Base-by-base conservation (phyloP, 2,797 vertebrate species). In the Arnoldichthys spilopterus region DNA sequence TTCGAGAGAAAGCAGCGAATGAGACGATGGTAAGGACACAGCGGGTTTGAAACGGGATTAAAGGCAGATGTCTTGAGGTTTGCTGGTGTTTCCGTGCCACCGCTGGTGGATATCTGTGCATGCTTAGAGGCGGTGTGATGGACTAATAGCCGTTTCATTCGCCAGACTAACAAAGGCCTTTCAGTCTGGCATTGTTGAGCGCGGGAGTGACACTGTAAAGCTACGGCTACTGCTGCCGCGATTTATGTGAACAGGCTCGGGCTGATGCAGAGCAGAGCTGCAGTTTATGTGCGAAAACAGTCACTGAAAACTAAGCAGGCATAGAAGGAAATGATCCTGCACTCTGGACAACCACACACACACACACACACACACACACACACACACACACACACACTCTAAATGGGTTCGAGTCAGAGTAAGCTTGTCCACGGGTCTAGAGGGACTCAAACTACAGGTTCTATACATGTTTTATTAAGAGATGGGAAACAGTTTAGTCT, bases 201-300 rank as follows among this genome's bases (percentile, higher is more conserved):
- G 47, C 62, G 62, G 77, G 49, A 68, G 45, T 62, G 37, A 83
- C 69, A 72, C 58, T 49, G 66, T 83, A 78, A 81, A 76, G 47
- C 34, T 53, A 54, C 67, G 62, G 80, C 86, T 80, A 82, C 82
- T 6, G 70, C 71, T 58, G 53, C 75, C 43, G 71, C 78, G 77
- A 81, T 91, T 90, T 88, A 87, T 84, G 85, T 76, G 79, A 78
- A 83, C 76, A 87, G 82, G 85, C 68, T 43, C 1, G 53, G 69
- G 40, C 72, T 89, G 90, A 92, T 86, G 61, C 53, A 90, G 75
- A 86, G 86, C 91, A 91, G 90, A 85, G 85, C 78, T 90, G 87
- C 75, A 26, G 83, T 90, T 91, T 85, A 89, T 87, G 90, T 90
- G 91, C 82, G 86, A 91, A 91, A 90, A 86, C 87, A 91, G 85